Base-by-base conservation (phyloP, 2,888 invertebrate genomes). In the Lissocephala sabroskyi region DNA sequence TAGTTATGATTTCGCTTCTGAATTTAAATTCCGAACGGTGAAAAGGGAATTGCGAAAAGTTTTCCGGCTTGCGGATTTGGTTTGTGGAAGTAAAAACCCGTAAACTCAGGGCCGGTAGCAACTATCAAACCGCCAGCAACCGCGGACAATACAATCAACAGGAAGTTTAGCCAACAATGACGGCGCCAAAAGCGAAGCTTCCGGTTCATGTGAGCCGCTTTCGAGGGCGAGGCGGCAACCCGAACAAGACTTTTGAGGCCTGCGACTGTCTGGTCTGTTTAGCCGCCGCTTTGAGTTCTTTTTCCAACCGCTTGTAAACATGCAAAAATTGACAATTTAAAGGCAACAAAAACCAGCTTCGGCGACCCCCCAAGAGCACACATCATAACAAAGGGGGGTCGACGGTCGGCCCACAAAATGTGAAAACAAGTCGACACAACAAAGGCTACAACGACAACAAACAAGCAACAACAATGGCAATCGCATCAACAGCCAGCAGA, bases 261-360 rank as follows among this genome's bases (percentile, higher is more conserved):
- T n/a, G n/a, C 30, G 30, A 11, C 30, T 7, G 23, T 7, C 7
- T 23, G 23, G 23, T 7, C 7, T 23, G 23, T 23, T 23, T 23
- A 23, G 23, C 4, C 23, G 23, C 23, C 23, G n/a, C 7, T 23
- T 23, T 23, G 23, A 7, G 3, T 23, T 23, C n/a, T n/a, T n/a
- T 45, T 13, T 23, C 7, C 23, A 23, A 17, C 16, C 51, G 49
- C 55, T 55, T 62, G 65, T 65, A 65, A 65, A 58, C 64, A 65
- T 60, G 62, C 55, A 62, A 65, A 65, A 65, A 65, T 65, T 65
- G 64, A 60, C 64, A 62, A 65, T 65, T 65, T 60, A 53, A 60
- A 53, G 50, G 55, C 33, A 53, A 41, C 45, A 53, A 28, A 41
- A 16, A 19, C 18, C 2, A 18, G 11, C 14, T 14, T 9, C 19